These are phyloP conservation scores for Synergus umbraculus DNA, from an alignment of 2,888 invertebrate species.

Conservation along the genomic window DNA sequence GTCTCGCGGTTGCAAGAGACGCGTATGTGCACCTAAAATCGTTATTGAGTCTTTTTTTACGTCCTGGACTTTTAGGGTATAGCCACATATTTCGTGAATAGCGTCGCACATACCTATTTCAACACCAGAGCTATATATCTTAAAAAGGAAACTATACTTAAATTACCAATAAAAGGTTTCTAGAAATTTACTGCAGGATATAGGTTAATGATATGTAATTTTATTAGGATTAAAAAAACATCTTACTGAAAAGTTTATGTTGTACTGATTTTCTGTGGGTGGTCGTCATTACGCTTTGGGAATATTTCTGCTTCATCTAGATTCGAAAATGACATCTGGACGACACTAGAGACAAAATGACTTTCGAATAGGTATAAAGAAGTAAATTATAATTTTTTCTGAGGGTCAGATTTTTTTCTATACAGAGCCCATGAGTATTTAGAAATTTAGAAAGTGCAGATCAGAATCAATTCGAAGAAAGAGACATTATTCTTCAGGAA, in stretches of 20 bases:
- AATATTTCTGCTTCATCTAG: background rate
- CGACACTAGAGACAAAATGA: background rate
- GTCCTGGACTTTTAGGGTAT: background rate
- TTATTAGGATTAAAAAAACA: no score
- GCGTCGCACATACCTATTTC: background rate
- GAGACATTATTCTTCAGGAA: background rate
- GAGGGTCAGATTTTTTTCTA: background rate
- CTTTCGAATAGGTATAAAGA: background rate
- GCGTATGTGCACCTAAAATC: constrained; percentile 33
- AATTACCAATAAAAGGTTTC: no score
- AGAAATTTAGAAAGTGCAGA: background rate
- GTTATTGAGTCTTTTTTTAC: constrained; percentile 18
- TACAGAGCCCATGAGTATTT: background rate
- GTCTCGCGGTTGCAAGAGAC: constrained; percentile 20
- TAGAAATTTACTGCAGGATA: no score
- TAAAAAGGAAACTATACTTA: background rate
- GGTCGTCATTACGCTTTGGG: background rate
- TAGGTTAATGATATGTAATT: no score
- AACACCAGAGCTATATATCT: background rate
- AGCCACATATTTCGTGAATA: background rate
- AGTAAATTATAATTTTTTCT: background rate
- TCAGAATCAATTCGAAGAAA: background rate
- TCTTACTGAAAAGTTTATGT: no score
- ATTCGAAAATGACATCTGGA: background rate
- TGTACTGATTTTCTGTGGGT: background rate